Evolutionary conservation across 1,140 invertebrate species (phyloP).

Genomic region (Papilio polyxenes): DNA sequence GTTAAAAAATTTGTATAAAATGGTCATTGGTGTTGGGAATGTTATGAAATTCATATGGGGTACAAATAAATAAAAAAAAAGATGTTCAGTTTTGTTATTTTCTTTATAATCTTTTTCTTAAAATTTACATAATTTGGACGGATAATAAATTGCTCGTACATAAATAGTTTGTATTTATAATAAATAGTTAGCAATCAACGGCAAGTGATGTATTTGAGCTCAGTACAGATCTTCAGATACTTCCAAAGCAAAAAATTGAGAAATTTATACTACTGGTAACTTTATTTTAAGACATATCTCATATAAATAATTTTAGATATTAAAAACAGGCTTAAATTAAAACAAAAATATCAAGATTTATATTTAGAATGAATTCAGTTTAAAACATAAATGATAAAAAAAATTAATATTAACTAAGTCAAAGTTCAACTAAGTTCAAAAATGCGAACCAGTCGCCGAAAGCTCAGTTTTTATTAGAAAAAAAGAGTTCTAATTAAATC

Average conservation of each 20-base stretch:
- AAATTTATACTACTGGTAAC: conserved; percentile 77
- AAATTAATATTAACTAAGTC: conserved; percentile 51
- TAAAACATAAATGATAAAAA: conserved; percentile 49
- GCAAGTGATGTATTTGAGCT: conserved; percentile 67
- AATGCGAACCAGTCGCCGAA: conserved; percentile 64
- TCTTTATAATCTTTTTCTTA: conserved; percentile 71
- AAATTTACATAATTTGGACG: conserved; percentile 71
- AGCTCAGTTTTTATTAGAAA: conserved; percentile 32
- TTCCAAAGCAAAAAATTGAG: conserved; percentile 52
- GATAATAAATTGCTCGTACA: conserved; percentile 60
- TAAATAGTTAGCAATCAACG: conserved; percentile 70
- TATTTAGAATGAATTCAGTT: conserved; percentile 42
- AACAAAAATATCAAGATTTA: conserved; percentile 50
- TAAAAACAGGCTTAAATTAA: conserved; percentile 64
- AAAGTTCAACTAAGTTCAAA: conserved; percentile 53
- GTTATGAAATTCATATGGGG: conserved; percentile 38
- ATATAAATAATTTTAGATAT: conserved; percentile 73
- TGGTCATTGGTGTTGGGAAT: conserved; percentile 35
- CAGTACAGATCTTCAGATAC: conserved; percentile 44
- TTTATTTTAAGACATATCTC: conserved; percentile 70
- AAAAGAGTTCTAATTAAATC: conserved; percentile 39
- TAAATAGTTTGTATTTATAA: conserved; percentile 71
- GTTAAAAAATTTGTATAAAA: conserved; percentile 27
- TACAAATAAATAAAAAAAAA: conserved; percentile 50
- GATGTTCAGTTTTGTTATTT: conserved; percentile 62